A percentile compares a stretch with the other conserved stretches of the same genome.
Conservation (phyloP, 92 coral and sea anemone genomes). For the Porites evermanni region DNA sequence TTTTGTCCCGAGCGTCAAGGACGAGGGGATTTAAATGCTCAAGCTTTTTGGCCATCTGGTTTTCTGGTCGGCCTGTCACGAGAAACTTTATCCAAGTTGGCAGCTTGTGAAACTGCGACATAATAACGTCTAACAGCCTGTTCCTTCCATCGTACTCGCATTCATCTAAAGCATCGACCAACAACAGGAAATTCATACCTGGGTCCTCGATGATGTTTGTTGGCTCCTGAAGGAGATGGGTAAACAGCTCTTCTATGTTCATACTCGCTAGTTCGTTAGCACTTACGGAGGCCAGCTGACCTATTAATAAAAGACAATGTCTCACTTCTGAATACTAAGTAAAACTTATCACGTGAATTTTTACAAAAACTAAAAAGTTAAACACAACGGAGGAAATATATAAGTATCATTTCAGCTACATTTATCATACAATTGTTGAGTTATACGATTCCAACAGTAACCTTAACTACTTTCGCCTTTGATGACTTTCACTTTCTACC, state of each 20-base stretch:
- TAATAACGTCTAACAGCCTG: slow-evolving; percentile 53
- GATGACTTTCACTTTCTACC: no score
- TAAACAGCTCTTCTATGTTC: slow-evolving; percentile 60
- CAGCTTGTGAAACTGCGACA: slow-evolving; percentile 53
- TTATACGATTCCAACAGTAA: no score
- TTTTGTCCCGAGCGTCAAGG: slow-evolving; percentile 39
- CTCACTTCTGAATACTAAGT: neutral
- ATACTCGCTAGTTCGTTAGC: slow-evolving; percentile 22
- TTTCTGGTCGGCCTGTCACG: slow-evolving; percentile 72
- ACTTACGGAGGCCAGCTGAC: slow-evolving; percentile 32
- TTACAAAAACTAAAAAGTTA: no score
- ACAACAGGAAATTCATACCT: slow-evolving; percentile 44
- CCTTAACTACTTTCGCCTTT: no score
- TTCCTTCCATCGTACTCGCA: slow-evolving; percentile 59
- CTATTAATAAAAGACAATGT: slow-evolving; percentile 16
- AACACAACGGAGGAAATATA: no score
- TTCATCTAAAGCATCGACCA: slow-evolving; percentile 77
- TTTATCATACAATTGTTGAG: no score
- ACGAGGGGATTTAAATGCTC: slow-evolving; percentile 41
- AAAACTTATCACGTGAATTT: neutral
- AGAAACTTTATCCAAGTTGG: slow-evolving; percentile 73
- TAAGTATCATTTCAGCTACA: no score
- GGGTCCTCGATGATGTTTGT: slow-evolving; percentile 58
- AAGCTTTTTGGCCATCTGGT: slow-evolving; percentile 28
- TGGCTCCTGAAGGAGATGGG: slow-evolving; percentile 70